A percentile compares a stretch with the other conserved stretches of the same genome.
Evolutionary conservation across 2,113 vertebrate species (phyloP).

Genomic region (Sorex fumeus): DNA sequence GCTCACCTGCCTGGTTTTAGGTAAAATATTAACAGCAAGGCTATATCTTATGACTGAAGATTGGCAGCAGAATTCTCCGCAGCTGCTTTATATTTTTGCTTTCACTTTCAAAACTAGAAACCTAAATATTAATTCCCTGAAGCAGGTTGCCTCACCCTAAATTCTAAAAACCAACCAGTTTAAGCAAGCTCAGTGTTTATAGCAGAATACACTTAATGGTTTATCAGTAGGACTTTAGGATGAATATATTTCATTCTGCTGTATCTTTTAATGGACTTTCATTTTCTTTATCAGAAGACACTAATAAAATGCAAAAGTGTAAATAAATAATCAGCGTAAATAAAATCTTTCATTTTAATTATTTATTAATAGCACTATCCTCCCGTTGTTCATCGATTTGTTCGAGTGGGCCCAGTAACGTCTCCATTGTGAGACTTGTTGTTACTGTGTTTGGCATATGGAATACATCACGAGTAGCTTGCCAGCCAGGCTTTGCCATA

Average conservation of each 20-base stretch:
- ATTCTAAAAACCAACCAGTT: background rate
- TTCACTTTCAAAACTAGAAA: constrained; percentile 51
- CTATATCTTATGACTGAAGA: background rate
- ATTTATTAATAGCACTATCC: too few relatives aligned
- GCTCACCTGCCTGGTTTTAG: background rate
- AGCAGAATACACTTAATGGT: background rate
- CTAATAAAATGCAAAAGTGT: background rate
- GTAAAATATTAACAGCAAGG: background rate
- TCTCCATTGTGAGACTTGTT: too few relatives aligned
- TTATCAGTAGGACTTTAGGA: background rate
- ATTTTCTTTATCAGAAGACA: constrained; percentile 38
- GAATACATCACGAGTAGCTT: too few relatives aligned
- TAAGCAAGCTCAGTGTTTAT: constrained; percentile 13
- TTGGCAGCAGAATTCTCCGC: background rate
- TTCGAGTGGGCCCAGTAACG: too few relatives aligned
- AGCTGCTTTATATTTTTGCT: constrained; percentile 11
- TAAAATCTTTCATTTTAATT: background rate
- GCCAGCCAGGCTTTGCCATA: too few relatives aligned
- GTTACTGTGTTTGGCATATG: too few relatives aligned
- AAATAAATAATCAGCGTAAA: constrained; percentile 33
- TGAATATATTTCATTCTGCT: background rate
- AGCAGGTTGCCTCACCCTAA: background rate
- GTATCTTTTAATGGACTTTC: background rate
- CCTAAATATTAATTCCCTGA: constrained; percentile 25
- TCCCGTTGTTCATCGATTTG: too few relatives aligned